These are phyloP conservation scores for Camponotus vicinus DNA, from an alignment of 1,140 invertebrate genomes.

Conservation along the genomic window DNA sequence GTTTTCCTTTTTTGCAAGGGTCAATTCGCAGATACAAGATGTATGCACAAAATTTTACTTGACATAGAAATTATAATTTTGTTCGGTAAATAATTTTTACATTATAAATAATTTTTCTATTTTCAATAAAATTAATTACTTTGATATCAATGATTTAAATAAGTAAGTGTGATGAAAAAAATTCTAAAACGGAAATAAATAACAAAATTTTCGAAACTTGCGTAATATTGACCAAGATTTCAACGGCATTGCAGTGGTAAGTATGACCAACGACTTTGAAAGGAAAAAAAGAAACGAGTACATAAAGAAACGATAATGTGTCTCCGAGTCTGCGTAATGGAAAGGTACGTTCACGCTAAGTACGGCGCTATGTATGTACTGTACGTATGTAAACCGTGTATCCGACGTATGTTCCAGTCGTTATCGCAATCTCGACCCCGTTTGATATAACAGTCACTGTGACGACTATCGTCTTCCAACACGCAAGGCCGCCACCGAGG, in stretches of 20 bases:
- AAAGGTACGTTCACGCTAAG: slow-evolving; percentile 71
- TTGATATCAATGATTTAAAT: background rate
- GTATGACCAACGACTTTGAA: slow-evolving; percentile 38
- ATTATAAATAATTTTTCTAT: background rate
- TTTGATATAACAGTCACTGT: slow-evolving; percentile 86
- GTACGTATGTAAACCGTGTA: slow-evolving; percentile 77
- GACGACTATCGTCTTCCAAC: slow-evolving; percentile 84
- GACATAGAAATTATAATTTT: background rate
- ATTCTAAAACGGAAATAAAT: background rate
- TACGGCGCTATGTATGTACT: slow-evolving; percentile 50
- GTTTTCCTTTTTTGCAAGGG: background rate
- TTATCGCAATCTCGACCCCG: slow-evolving; percentile 82
- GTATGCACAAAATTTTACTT: background rate
- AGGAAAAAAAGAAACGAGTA: slow-evolving; percentile 18
- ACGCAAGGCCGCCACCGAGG: slow-evolving; percentile 79
- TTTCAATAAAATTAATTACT: background rate
- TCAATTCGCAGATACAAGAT: background rate
- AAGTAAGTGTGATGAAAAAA: background rate
- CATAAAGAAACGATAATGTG: slow-evolving; percentile 43
- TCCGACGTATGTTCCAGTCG: slow-evolving; percentile 83
- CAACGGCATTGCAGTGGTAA: background rate
- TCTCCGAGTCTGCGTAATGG: slow-evolving; percentile 68
- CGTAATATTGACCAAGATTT: slow-evolving; percentile 8
- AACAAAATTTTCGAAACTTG: background rate
- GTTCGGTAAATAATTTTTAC: background rate